Percentiles rank a stretch among this genome's conserved stretches.
phyloP scores from a whole-genome alignment of 1,140 invertebrate genomes.

The Ceratina calcarata region DNA sequence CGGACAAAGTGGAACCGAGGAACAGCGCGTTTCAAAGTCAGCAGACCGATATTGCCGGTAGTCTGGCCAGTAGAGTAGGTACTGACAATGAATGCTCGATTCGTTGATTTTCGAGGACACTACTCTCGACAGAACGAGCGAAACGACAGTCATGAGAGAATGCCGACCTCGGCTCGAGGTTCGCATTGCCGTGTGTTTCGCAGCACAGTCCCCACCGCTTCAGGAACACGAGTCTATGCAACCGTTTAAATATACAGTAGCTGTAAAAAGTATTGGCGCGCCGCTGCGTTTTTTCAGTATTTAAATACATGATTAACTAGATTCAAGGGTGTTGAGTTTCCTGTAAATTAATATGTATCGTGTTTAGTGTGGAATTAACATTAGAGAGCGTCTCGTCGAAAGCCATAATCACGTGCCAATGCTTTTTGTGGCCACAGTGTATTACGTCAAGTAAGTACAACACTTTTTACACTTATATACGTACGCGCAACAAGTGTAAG shows the following conservation, averaged over 20 bases:
- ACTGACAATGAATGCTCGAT: constrained; percentile 38
- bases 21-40: constrained; percentile 16
- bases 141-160: constrained; percentile 40
- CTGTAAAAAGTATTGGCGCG: no score
- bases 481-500: neutral
- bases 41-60: constrained; percentile 10
- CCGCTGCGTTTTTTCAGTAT: no score
- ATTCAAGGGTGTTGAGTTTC: no score
- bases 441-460: neutral
- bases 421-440: no score
- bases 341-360: no score
- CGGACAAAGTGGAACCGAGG: neutral
- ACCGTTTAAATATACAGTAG: constrained; percentile 10
- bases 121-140: constrained; percentile 11
- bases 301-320: no score
- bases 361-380: no score
- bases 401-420: no score
- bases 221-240: constrained; percentile 28
- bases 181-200: constrained; percentile 40
- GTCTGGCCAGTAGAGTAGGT: neutral
- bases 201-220: constrained; percentile 3
- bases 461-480: constrained; percentile 31
- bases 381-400: no score
- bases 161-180: constrained; percentile 40
- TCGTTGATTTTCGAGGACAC: constrained; percentile 49